Evolutionary conservation across 2,888 invertebrate species (phyloP), one percentile per base, ranked within the genome.

Genomic region (Lysandra bellargus): DNA sequence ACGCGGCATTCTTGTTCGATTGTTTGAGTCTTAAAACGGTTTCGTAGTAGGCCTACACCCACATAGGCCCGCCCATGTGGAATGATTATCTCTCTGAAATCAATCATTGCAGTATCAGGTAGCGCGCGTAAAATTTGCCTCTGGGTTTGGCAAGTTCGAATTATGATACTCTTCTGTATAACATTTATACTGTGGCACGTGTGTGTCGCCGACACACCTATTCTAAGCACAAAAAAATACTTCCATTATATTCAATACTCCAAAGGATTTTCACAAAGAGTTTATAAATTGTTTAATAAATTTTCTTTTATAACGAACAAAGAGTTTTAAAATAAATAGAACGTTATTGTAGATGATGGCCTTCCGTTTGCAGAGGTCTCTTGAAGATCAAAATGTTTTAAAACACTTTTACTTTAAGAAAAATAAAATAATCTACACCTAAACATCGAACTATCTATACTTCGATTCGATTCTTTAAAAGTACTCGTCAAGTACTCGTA

Each of bases 191-290:
- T 57, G 57, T 57, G 57, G 57, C 14, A 14, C 69, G 33, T 12
- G 33, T 57, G 44, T 74, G 76, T 57, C 57, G 17, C 49, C 57
- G 49, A 49, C 64, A 72, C 61, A 49, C 37, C 33, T 72, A 69
- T 61, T 69, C 40, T 64, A 44, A 78, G 49, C 64, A 49, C 78
- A 60, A 78, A 33, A 64, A 76, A 76, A 78, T 53, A 49, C 72
- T 69, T 49, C 30, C 76, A 76, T 53, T 76, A 76, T 53, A 53
- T 57, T 76, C 76, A 12, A 30, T 57, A 76, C 76, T 53, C 14
- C 44, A 30, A 53, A 76, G 49, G 57, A 76, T 76, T 76, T 76
- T 76, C 53, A 75, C 33, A 76, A 76, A 76, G 76, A 53, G 57
- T 57, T 57, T 49, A 76, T 75, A 75, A 33, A 76, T 76, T 76